Conservation (phyloP, 1,140 invertebrate genomes). For the Bombyx mandarina region DNA sequence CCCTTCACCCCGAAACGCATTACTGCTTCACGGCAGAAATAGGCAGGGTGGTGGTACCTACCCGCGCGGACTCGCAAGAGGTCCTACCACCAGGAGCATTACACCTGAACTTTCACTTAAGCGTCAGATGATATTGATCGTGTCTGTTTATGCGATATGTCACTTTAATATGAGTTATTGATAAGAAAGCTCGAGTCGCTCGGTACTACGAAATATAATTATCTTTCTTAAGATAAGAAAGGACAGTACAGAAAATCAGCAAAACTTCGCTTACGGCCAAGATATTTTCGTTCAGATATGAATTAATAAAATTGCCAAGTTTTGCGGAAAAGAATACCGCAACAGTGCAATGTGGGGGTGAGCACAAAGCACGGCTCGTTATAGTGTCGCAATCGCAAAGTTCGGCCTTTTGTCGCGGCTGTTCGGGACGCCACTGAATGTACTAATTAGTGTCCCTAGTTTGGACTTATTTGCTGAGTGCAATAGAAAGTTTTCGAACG, state of each 20-base stretch:
- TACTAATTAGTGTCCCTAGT: conserved; percentile 53
- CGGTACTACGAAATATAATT: background rate
- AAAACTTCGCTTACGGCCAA: background rate
- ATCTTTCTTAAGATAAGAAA: background rate
- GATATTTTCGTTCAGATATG: background rate
- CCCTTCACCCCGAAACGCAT: too few species aligned
- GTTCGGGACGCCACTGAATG: conserved; percentile 32
- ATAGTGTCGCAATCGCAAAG: conserved; percentile 47
- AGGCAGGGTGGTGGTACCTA: too few species aligned
- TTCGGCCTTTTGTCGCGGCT: conserved; percentile 38
- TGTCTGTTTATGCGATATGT: too few species aligned
- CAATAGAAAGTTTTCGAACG: conserved; percentile 42
- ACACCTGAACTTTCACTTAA: too few species aligned
- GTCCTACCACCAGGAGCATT: too few species aligned
- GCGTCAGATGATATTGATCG: too few species aligned
- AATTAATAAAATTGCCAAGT: conserved; percentile 5
- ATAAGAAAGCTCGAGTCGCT: background rate
- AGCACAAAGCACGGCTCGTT: conserved; percentile 35
- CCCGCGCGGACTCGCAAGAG: too few species aligned
- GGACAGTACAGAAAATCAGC: too few species aligned
- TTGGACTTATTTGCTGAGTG: conserved; percentile 48
- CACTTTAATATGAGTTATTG: too few species aligned
- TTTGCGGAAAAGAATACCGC: conserved; percentile 3
- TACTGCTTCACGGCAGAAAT: too few species aligned
- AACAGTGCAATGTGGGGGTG: conserved; percentile 10